phyloP scores from a whole-genome alignment of 2,113 vertebrate genomes.

The Ploceus nigricollis region DNA sequence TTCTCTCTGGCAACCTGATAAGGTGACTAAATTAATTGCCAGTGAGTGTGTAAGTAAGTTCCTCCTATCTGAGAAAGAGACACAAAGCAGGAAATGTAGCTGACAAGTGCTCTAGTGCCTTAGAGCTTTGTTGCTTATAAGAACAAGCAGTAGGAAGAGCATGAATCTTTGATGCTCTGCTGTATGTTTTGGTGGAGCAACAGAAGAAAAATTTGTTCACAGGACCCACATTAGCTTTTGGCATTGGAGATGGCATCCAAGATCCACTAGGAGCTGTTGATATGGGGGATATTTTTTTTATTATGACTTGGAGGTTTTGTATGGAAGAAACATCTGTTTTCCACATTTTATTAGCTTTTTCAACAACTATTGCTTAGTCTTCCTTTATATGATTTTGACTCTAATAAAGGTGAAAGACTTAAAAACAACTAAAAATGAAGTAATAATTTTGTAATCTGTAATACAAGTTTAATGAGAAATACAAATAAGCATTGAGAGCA shows the following conservation, averaged over 20 bases:
- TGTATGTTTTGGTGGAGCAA: background rate
- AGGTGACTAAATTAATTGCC: background rate
- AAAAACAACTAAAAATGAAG: background rate
- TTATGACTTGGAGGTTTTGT: background rate
- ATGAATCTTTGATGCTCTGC: background rate
- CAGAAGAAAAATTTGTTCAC: background rate
- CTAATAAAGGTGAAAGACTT: background rate
- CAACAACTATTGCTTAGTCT: background rate
- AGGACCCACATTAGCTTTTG: background rate
- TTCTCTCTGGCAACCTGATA: background rate
- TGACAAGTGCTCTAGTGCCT: background rate
- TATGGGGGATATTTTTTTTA: background rate
- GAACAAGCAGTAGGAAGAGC: background rate
- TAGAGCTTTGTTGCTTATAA: background rate
- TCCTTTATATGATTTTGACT: background rate
- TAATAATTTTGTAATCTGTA: background rate
- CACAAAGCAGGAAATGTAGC: background rate
- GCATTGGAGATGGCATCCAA: background rate
- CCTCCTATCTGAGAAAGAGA: background rate
- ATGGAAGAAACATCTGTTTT: background rate
- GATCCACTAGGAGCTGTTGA: background rate
- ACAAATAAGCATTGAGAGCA: background rate
- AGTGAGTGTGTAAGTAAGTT: background rate
- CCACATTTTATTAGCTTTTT: background rate
- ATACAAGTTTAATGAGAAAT: background rate